Conservation (phyloP, 2,888 invertebrate genomes). For the Liopterus haemorrhoidalis region DNA sequence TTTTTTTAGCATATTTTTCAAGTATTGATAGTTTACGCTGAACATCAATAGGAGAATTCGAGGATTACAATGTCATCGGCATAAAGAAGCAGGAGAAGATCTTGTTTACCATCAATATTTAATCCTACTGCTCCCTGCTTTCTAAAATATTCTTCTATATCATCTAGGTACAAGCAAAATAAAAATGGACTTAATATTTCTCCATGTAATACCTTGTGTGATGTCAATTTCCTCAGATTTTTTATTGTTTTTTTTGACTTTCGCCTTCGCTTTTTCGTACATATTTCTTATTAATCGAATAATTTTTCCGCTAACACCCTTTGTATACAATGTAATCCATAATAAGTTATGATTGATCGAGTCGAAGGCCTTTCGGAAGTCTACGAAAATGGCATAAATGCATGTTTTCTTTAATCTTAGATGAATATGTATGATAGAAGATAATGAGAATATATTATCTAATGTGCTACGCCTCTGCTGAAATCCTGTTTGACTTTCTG, state of each 20-base stretch:
- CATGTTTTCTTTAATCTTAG: slow-evolving; percentile 5
- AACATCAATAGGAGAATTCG: not conserved
- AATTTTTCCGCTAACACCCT: slow-evolving; percentile 2
- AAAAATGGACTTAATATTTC: slow-evolving; percentile 4
- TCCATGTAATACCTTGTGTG: slow-evolving; percentile 4
- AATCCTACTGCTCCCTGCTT: not conserved
- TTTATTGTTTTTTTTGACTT: slow-evolving; percentile 3
- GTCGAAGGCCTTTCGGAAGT: slow-evolving; percentile 4
- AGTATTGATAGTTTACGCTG: not conserved
- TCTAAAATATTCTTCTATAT: not conserved
- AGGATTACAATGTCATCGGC: slow-evolving; percentile 3
- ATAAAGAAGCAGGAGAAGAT: slow-evolving; percentile 1
- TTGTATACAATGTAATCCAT: not conserved
- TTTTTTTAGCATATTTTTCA: slow-evolving; percentile 4
- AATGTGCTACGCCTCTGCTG: not conserved
- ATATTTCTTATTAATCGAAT: no score
- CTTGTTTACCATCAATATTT: not conserved
- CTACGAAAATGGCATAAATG: not conserved
- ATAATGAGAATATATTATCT: slow-evolving; percentile 1
- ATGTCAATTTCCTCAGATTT: slow-evolving; percentile 1
- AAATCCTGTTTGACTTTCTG: slow-evolving; percentile 4
- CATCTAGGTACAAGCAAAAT: not conserved
- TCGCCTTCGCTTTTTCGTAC: slow-evolving; percentile 4
- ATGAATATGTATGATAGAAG: slow-evolving; percentile 3
- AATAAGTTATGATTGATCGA: slow-evolving; percentile 3